phyloP scores from a whole-genome alignment of 2,888 invertebrate genomes.

The Odontomyia ornata region DNA sequence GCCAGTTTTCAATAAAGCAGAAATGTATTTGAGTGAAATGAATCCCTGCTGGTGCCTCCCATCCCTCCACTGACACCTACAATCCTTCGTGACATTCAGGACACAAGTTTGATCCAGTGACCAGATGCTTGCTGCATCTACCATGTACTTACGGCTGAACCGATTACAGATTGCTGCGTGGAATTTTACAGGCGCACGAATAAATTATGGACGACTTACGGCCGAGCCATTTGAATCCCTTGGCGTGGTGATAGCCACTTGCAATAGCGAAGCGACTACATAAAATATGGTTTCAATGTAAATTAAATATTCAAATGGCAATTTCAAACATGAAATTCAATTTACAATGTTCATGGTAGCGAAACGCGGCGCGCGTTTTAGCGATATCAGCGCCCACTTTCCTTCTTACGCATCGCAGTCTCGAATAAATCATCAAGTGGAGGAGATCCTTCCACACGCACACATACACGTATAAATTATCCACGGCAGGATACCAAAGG shows the following conservation, averaged over 20 bases:
- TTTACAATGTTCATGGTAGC: conserved; percentile 29
- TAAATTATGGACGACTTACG: conserved; percentile 39
- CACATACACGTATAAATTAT: too few relatives aligned
- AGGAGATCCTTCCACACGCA: too few relatives aligned
- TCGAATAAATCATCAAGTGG: neutral
- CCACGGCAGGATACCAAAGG: neutral
- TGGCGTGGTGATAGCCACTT: neutral
- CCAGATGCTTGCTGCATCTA: conserved; percentile 6
- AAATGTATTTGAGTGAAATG: neutral
- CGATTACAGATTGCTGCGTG: conserved; percentile 31
- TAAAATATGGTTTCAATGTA: conserved; percentile 40
- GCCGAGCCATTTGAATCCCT: conserved; percentile 2
- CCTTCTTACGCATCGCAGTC: neutral
- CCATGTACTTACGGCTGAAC: neutral
- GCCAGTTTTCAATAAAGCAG: neutral
- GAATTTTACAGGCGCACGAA: conserved; percentile 21
- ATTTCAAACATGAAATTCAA: conserved; percentile 44
- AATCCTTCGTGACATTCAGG: neutral
- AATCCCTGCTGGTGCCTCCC: neutral
- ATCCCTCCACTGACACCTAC: neutral
- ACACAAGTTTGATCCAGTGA: conserved; percentile 12
- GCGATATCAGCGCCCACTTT: neutral
- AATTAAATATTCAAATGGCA: conserved; percentile 44
- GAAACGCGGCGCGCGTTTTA: neutral
- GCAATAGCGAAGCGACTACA: neutral